Evolutionary conservation across 2,797 vertebrate genomes (phyloP), one percentile per base, ranked within the genome.

Genomic region (Otolemur crassicaudatus): DNA sequence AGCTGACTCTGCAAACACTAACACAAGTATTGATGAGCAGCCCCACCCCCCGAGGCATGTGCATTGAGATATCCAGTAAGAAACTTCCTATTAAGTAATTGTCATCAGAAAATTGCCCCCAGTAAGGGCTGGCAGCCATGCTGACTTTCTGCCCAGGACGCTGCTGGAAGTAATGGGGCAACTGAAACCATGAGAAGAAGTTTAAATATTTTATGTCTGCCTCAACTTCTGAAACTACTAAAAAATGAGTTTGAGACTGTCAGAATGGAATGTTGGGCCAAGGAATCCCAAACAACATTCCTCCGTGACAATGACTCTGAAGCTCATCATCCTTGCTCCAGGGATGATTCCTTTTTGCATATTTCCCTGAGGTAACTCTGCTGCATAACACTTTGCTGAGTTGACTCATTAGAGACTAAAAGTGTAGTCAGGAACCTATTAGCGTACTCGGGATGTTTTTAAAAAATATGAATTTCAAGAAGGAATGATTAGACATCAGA

Each of bases 381-480:
- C 25, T 65, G 14, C 27, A 58, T 73, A 16, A 20, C n/a, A 82
- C 63, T 70, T 72, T 75, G 31, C 2, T 86, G 22, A 61, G 20
- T n/a, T 91, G 49, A 37, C 17, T 20, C 49, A 60, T 46, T 61
- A 60, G 31, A 91, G 16, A 61, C 9, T 34, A 31, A 23, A 25
- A 43, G 3, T 14, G 14, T 23, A 73, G 3, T 72, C 72, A 16
- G 56, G 31, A 93, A 31, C 13, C 23, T 27, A 20, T 79, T 31
- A 37, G n/a, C 53, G 9, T 6, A 43, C 23, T 80, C 73, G 53
- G 29, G 92, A 79, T 11, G 72, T 58, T 81, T 83, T 90, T 72
- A 29, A 49, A 69, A 69, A 81, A 86, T 77, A 25, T 58, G 7
- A 69, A 88, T 92, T 88, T 94, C 43, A 72, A 89, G 37, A 87